Evolutionary conservation across 92 coral and sea anemone genomes (phyloP).

Genomic region (Galaxea fascicularis): DNA sequence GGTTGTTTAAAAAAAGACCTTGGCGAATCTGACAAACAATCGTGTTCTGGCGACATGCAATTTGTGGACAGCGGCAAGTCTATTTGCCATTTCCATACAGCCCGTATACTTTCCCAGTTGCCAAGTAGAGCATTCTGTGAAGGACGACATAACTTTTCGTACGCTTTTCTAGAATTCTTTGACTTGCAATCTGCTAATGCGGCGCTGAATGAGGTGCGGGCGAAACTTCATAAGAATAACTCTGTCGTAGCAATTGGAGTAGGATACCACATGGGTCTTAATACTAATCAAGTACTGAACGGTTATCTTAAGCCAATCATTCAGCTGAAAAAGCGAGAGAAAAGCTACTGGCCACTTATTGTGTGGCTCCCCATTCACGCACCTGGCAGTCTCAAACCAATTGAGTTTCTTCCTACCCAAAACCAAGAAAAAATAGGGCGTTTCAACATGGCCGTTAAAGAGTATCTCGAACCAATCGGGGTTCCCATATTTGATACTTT

Average conservation of each 20-base stretch:
- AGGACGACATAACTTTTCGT: slow-evolving; percentile 42
- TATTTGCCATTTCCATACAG: slow-evolving; percentile 47
- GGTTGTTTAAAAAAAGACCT: slow-evolving; percentile 50
- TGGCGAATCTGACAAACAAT: slow-evolving; percentile 7
- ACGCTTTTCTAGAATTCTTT: slow-evolving; percentile 62
- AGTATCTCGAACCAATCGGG: slow-evolving; percentile 50
- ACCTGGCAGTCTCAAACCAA: slow-evolving; percentile 75
- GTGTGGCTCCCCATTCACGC: slow-evolving; percentile 80
- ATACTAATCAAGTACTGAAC: slow-evolving; percentile 21
- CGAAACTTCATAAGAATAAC: slow-evolving; percentile 46
- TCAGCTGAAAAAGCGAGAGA: slow-evolving; percentile 32
- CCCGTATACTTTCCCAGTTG: slow-evolving; percentile 20
- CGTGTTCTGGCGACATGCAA: slow-evolving; percentile 79
- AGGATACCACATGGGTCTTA: slow-evolving; percentile 64
- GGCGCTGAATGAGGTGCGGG: slow-evolving; percentile 56
- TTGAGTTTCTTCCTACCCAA: slow-evolving; percentile 48
- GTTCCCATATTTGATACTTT: slow-evolving; percentile 73
- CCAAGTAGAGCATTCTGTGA: slow-evolving; percentile 55
- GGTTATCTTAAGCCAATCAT: slow-evolving; percentile 67
- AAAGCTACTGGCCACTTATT: slow-evolving; percentile 68
- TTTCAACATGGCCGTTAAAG: slow-evolving; percentile 57
- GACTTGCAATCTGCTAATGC: slow-evolving; percentile 23
- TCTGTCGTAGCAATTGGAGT: slow-evolving; percentile 67
- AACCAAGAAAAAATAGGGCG: slow-evolving; percentile 37
- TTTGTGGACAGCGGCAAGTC: slow-evolving; percentile 79